Conservation (phyloP, 2,888 invertebrate species). For the Saturnia japonica region DNA sequence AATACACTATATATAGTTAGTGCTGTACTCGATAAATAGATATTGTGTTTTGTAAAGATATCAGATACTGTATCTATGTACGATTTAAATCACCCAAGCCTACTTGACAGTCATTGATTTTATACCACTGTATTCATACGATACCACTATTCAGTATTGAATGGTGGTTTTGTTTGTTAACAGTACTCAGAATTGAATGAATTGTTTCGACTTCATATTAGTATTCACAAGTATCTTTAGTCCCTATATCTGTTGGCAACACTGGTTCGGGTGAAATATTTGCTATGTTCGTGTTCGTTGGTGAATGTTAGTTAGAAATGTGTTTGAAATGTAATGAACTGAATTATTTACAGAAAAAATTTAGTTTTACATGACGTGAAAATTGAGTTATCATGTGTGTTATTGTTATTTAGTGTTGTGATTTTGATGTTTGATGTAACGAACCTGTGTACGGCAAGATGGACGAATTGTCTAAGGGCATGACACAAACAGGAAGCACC, state of each 20-base stretch:
- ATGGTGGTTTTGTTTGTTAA: too few species aligned
- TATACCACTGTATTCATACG: too few species aligned
- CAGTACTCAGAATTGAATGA: too few species aligned
- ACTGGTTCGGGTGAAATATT: background rate
- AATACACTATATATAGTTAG: too few species aligned
- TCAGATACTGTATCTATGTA: too few species aligned
- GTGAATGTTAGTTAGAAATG: constrained; percentile 61
- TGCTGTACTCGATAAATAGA: too few species aligned
- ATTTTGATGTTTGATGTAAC: constrained; percentile 78
- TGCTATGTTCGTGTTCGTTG: constrained; percentile 44
- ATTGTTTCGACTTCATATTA: too few species aligned
- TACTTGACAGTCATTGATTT: too few species aligned
- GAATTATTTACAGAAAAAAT: constrained; percentile 61
- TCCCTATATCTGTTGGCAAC: background rate
- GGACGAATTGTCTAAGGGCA: constrained; percentile 82
- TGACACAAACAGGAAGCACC: constrained; percentile 81
- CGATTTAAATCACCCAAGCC: too few species aligned
- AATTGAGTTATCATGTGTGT: constrained; percentile 57
- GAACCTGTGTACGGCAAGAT: constrained; percentile 79
- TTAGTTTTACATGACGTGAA: constrained; percentile 54
- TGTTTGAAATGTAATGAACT: constrained; percentile 67
- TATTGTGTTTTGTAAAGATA: too few species aligned
- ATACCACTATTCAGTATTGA: too few species aligned
- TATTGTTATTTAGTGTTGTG: constrained; percentile 61
- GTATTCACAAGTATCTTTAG: too few species aligned